Base-by-base conservation (phyloP, 2,113 vertebrate species). In the Tapirus terrestris region DNA sequence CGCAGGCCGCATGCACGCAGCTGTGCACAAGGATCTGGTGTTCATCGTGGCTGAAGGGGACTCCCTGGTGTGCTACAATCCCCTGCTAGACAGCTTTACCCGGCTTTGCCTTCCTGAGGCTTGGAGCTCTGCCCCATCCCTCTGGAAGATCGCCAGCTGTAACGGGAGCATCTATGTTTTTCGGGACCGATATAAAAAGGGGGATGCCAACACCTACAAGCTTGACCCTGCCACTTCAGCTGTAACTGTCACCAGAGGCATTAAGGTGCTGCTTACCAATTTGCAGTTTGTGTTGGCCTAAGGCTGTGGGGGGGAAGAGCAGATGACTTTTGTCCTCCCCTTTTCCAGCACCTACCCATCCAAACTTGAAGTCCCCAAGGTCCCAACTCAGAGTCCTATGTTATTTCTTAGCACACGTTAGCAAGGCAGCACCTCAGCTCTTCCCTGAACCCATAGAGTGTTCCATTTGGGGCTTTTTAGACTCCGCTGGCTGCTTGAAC, bases 131-230 rank as follows among this genome's bases (percentile, higher is more conserved):
- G 99, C 99, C 76, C 99, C 99, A 0, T 99, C 99, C 12, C 98
- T 99, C 89, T 99, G 99, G 99, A 99, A 99, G 99, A 99, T 99
- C 23, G 99, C 99, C 96, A 99, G 99, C 98, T 99, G 99, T 96
- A 99, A 99, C 0, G 99, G 99, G 91, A 99, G 99, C 98, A 99
- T 99, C 91, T 99, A 99, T 2, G 99, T 99, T 67, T 99, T 99
- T 97, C 99, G 99, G 1, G 99, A 99, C 98, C 99, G 99, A 96
- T 99, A 99, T 94, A 99, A 99, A 98, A 99, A 99, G 98, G 99
- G 99, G 0, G 99, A 99, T 3, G 99, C 99, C 31, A 99, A 99
- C 98, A 99, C 99, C 43, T 99, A 99, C 86, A 99, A 99, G 99
- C 99, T 99, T 11, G 99, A 99, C 98, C 99, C 99, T 0, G 99